These are phyloP conservation scores for Sylvilagus floridanus DNA, from an alignment of 2,797 vertebrate genomes.

Conservation along the genomic window DNA sequence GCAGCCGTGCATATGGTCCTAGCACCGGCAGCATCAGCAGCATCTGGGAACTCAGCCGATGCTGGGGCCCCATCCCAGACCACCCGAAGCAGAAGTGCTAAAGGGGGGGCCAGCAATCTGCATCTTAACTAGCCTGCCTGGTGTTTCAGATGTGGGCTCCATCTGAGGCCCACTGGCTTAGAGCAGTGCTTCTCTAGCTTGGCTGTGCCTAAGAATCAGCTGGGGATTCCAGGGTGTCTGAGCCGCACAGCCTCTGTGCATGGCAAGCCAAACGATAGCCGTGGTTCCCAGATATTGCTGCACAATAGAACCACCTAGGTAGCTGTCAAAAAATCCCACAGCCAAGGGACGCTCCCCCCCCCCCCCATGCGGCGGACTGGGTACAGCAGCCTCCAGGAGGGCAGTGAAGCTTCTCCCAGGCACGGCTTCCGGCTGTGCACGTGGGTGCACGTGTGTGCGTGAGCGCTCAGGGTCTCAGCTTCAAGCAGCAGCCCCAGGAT, in stretches of 20 bases:
- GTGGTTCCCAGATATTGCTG: not conserved
- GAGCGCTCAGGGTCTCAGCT: not conserved
- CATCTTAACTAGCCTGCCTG: not conserved
- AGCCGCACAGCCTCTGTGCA: not conserved
- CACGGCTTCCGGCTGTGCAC: accelerated
- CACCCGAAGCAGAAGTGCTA: not conserved
- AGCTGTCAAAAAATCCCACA: not conserved
- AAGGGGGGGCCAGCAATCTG: not conserved
- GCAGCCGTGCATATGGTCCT: not conserved
- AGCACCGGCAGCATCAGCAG: not conserved
- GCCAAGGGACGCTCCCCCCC: not conserved
- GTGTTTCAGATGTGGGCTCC: not conserved
- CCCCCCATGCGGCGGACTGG: not conserved
- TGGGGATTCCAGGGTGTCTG: not conserved
- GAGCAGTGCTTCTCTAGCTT: not conserved
- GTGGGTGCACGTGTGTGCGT: no score
- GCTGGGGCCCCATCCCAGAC: not conserved
- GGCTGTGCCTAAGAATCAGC: no score
- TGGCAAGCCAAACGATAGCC: not conserved
- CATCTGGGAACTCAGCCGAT: not conserved
- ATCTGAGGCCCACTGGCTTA: not conserved
- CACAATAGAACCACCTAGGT: not conserved
- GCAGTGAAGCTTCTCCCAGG: not conserved
- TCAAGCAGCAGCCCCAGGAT: not conserved
- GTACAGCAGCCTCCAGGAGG: not conserved